Evolutionary conservation across 1,140 invertebrate genomes (phyloP), one percentile per base, ranked within the genome.

Genomic region (Anastrepha obliqua): DNA sequence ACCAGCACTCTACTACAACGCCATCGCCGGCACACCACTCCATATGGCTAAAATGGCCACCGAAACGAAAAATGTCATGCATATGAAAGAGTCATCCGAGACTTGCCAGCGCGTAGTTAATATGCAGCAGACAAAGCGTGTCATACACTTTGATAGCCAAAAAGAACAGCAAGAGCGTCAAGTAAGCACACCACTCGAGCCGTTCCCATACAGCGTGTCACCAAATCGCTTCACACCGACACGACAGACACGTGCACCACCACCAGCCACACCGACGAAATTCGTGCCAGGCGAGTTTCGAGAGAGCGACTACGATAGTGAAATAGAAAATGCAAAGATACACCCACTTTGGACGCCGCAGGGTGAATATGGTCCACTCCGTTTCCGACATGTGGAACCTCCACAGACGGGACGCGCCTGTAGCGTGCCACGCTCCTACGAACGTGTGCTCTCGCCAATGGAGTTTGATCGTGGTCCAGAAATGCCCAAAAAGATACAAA

Each of bases 231-330:
- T 91, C 89, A 89, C 92, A 1, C 90, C 91, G 0, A 89, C 89
- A 13, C 86, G 90, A 4, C 91, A 92, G 20, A 90, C 91, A 15
- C 93, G 90, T 90, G 87, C 93, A 64, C 94, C 94, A 62, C 93
- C 94, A 86, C 94, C 91, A 39, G 94, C 95, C 1, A 95, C 92
- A 6, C 96, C 96, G 2, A 96, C 94, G 0, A 96, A 96, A 91
- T 96, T 96, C 90, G 91, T 96, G 39, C 95, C 95, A 13, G 96
- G 95, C 8, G 95, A 96, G 87, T 96, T 95, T 87, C 92, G 94
- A 1, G 96, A 96, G 89, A 96, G 95, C 64, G 96, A 96, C 88
- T 96, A 96, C 89, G 96, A 96, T 89, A 96, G 95, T 91, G 96
- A 96, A 88, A 93, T 95, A 2, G 96, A 96, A 74, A 92, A 92